A percentile compares a stretch with the other conserved stretches of the same genome.
phyloP scores from a whole-genome alignment of 1,140 invertebrate genomes.

The Frieseomelitta varia region DNA sequence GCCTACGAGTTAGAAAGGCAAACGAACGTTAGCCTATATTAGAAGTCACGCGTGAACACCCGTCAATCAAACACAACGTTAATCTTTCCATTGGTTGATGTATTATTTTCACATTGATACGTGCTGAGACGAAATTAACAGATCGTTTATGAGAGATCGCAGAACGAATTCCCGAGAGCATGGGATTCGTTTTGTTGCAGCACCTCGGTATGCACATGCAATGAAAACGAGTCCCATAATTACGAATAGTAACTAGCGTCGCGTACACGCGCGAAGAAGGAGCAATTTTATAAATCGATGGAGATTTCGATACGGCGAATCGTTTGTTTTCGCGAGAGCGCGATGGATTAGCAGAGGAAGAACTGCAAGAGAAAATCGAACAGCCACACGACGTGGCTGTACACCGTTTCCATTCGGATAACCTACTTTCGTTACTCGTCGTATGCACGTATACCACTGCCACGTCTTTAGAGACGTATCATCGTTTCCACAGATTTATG shows the following conservation, averaged over 20 bases:
- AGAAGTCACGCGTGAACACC: slow-evolving; percentile 28
- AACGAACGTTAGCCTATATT: slow-evolving; percentile 23
- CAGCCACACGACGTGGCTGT: slow-evolving; percentile 24
- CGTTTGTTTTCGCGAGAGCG: slow-evolving; percentile 55
- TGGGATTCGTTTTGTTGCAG: too few species aligned
- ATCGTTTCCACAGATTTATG: slow-evolving; percentile 48
- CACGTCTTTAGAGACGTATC: slow-evolving; percentile 54
- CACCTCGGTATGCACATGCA: too few species aligned
- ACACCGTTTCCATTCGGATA: slow-evolving; percentile 60
- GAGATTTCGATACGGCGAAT: slow-evolving; percentile 5
- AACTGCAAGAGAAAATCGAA: slow-evolving; percentile 62
- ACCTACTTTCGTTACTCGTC: slow-evolving; percentile 62
- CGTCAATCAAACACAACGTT: slow-evolving; percentile 37
- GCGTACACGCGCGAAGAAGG: background rate
- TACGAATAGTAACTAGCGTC: background rate
- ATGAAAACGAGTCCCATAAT: slow-evolving; percentile 9
- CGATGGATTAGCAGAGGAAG: slow-evolving; percentile 56
- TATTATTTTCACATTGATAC: too few species aligned
- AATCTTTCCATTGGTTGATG: background rate
- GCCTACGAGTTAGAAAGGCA: slow-evolving; percentile 44
- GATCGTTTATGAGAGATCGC: too few species aligned
- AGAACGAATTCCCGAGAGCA: too few species aligned
- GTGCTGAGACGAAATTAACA: too few species aligned
- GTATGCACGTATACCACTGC: slow-evolving; percentile 33
- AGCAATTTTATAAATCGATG: slow-evolving; percentile 35